Evolutionary conservation across 2,797 vertebrate species (phyloP).

Genomic region (Enteromius treurensis): DNA sequence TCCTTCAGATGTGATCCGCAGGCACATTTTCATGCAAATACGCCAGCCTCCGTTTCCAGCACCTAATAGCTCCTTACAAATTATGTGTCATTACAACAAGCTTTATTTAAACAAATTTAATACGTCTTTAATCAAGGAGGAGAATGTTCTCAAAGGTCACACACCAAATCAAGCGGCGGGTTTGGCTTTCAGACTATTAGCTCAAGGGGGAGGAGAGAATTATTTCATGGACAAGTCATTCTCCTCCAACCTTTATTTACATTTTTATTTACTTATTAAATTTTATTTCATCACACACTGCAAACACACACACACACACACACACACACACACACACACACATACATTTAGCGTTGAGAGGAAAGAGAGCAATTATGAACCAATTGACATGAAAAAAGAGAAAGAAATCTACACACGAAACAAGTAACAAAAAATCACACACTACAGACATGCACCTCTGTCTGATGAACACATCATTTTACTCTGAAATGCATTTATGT

Average conservation of each 20-base stretch:
- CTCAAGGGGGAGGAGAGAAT: conserved; percentile 90
- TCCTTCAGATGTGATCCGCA: conserved; percentile 81
- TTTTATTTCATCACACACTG: conserved; percentile 86
- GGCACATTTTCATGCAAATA: conserved; percentile 99
- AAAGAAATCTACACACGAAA: background rate
- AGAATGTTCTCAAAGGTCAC: conserved; percentile 99
- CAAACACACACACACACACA: conserved; percentile 67
- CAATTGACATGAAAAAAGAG: conserved; percentile 7
- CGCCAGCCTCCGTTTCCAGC: conserved; percentile 85
- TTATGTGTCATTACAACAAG: conserved; percentile 99
- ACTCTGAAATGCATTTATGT: background rate
- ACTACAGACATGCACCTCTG: background rate
- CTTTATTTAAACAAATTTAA: conserved; percentile 99
- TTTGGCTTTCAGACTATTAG: conserved; percentile 92
- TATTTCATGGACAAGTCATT: conserved; percentile 98
- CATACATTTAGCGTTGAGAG: conserved; percentile 70
- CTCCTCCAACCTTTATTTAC: conserved; percentile 99
- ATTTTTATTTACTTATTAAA: conserved; percentile 99
- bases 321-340: conserved; percentile 68
- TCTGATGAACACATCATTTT: background rate
- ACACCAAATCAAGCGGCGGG: conserved; percentile 96
- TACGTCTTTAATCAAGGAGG: conserved; percentile 99
- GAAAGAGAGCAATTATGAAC: conserved; percentile 54
- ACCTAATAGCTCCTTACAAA: conserved; percentile 99
- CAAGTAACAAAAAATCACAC: background rate